Evolutionary conservation across 2,113 vertebrate genomes (phyloP).

Genomic region (Leucopsar rothschildi): DNA sequence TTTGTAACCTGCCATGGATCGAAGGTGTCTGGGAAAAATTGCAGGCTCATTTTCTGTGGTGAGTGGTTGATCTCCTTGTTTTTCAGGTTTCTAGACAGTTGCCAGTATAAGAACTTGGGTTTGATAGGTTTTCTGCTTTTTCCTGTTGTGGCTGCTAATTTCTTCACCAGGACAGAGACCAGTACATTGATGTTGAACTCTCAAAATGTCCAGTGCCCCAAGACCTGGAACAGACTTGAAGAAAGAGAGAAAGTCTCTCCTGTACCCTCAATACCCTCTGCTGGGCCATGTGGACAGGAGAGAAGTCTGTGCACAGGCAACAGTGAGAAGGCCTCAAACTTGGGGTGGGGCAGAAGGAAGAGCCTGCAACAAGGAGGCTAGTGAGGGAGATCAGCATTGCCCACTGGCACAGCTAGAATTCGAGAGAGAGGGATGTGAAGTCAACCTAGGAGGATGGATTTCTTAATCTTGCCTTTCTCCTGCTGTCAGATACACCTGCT

Average conservation of each 20-base stretch:
- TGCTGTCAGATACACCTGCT: not conserved
- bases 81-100: not conserved
- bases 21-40: not conserved
- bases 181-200: not conserved
- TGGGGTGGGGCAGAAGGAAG: not conserved
- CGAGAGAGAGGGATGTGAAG: not conserved
- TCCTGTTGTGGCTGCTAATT: not conserved
- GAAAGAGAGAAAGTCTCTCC: not conserved
- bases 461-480: not conserved
- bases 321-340: not conserved
- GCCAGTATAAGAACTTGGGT: not conserved
- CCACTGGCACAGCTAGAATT: not conserved
- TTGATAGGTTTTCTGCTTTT: not conserved
- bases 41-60: not conserved
- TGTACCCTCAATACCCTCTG: not conserved
- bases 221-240: not conserved
- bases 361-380: not conserved
- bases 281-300: rapidly evolving
- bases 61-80: not conserved
- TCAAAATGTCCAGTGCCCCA: not conserved
- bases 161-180: not conserved
- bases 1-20: not conserved
- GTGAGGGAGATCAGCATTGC: not conserved
- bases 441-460: not conserved
- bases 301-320: not conserved